phyloP scores from a whole-genome alignment of 2,113 vertebrate genomes.

The Alligator sinensis region DNA sequence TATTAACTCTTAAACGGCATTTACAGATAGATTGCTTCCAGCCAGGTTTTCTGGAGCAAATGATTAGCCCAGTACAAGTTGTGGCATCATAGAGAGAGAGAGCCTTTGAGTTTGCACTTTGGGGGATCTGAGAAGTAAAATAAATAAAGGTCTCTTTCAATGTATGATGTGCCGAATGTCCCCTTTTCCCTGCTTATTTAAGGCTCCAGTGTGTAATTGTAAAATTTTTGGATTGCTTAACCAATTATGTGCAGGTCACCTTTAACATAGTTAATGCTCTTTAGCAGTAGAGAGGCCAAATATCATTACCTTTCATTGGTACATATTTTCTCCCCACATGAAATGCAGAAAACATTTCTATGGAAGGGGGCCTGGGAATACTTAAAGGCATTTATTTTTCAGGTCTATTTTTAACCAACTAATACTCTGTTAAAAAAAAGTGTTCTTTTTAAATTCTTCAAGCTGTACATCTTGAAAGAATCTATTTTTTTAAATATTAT shows the following conservation, averaged over 20 bases:
- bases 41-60: neutral
- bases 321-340: neutral
- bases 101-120: neutral
- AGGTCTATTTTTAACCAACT: conserved; percentile 59
- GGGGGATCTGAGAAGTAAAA: neutral
- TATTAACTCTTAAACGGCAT: conserved; percentile 27
- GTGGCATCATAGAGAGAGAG: neutral
- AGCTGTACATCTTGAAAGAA: conserved; percentile 33
- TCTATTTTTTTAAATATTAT: neutral
- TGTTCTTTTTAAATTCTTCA: neutral
- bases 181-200: conserved; percentile 20
- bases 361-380: conserved; percentile 21
- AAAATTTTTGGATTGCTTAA: neutral
- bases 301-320: conserved; percentile 5
- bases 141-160: neutral
- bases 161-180: neutral
- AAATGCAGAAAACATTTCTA: conserved; percentile 35
- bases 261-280: conserved; percentile 7
- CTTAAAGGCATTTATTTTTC: conserved; percentile 48
- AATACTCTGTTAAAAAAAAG: neutral
- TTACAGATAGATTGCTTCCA: conserved; percentile 35
- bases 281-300: conserved; percentile 13
- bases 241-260: neutral
- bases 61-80: neutral
- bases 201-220: neutral